These are phyloP conservation scores for Etheostoma cragini DNA, from an alignment of 2,113 vertebrate species.

Conservation along the genomic window DNA sequence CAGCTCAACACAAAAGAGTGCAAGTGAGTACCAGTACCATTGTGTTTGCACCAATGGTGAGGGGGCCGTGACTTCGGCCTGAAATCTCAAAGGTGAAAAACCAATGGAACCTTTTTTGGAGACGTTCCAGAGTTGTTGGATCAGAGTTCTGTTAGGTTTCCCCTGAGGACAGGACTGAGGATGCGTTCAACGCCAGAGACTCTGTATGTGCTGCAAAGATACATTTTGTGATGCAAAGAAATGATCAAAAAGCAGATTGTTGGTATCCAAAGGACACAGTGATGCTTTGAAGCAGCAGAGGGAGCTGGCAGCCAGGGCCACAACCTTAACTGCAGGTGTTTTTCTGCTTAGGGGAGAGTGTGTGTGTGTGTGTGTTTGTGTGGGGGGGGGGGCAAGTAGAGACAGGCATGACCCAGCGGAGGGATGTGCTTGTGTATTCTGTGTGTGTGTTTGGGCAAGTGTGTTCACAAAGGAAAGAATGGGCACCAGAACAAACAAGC, in stretches of 20 bases:
- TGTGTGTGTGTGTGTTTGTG: background rate
- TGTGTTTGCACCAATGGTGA: slow-evolving; percentile 8
- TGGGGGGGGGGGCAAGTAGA: slow-evolving; percentile 31
- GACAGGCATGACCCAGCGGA: slow-evolving; percentile 23
- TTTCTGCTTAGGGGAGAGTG: slow-evolving; percentile 27
- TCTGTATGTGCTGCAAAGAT: slow-evolving; percentile 33
- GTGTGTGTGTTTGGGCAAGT: slow-evolving; percentile 14
- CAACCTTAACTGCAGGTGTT: slow-evolving; percentile 58
- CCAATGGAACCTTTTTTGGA: slow-evolving; percentile 36
- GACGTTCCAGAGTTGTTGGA: slow-evolving; percentile 31
- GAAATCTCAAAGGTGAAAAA: slow-evolving; percentile 44
- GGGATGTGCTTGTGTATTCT: background rate
- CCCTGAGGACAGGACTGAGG: slow-evolving; percentile 28
- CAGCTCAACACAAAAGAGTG: too few relatives aligned
- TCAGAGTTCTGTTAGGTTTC: slow-evolving; percentile 36
- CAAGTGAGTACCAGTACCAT: background rate
- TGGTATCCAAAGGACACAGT: slow-evolving; percentile 35
- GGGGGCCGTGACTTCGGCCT: background rate
- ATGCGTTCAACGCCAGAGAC: slow-evolving; percentile 41
- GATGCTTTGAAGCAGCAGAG: slow-evolving; percentile 42
- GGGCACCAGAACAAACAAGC: slow-evolving; percentile 20
- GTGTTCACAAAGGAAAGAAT: slow-evolving; percentile 13
- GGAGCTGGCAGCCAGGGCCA: slow-evolving; percentile 33
- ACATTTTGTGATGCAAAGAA: slow-evolving; percentile 62
- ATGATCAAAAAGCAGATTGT: slow-evolving; percentile 57